These are phyloP conservation scores for Myxocyprinus asiaticus DNA, from an alignment of 2,113 vertebrate genomes.

Conservation along the genomic window DNA sequence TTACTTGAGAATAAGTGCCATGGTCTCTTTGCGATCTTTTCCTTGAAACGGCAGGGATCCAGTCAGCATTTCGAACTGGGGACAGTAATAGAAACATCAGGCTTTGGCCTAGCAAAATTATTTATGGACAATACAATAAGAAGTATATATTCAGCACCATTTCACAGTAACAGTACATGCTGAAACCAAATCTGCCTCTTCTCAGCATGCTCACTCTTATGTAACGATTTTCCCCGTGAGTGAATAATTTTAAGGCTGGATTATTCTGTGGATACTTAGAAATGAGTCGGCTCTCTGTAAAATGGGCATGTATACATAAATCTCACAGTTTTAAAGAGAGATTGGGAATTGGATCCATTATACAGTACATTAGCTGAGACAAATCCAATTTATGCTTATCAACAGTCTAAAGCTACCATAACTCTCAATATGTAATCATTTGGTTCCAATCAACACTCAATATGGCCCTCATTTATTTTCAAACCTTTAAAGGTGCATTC, in stretches of 20 bases:
- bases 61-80: constrained; percentile 97
- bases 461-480: no score
- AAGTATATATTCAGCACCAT: constrained; percentile 13
- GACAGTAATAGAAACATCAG: constrained; percentile 46
- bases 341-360: not conserved
- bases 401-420: no score
- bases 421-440: no score
- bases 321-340: not conserved
- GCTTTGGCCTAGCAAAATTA: not conserved
- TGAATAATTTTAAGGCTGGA: constrained; percentile 12
- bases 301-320: not conserved
- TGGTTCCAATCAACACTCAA: no score
- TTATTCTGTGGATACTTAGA: constrained; percentile 23
- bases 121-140: constrained; percentile 16
- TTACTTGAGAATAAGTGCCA: constrained; percentile 98
- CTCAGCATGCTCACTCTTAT: not conserved
- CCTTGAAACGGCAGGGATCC: constrained; percentile 96
- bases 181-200: constrained; percentile 6
- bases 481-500: no score
- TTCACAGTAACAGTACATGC: constrained; percentile 29
- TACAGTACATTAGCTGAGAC: no score
- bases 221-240: constrained; percentile 26
- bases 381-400: no score
- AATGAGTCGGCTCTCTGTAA: not conserved
- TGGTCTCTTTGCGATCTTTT: constrained; percentile 97